phyloP scores from a whole-genome alignment of 2,113 vertebrate genomes.

The Phaethon lepturus region DNA sequence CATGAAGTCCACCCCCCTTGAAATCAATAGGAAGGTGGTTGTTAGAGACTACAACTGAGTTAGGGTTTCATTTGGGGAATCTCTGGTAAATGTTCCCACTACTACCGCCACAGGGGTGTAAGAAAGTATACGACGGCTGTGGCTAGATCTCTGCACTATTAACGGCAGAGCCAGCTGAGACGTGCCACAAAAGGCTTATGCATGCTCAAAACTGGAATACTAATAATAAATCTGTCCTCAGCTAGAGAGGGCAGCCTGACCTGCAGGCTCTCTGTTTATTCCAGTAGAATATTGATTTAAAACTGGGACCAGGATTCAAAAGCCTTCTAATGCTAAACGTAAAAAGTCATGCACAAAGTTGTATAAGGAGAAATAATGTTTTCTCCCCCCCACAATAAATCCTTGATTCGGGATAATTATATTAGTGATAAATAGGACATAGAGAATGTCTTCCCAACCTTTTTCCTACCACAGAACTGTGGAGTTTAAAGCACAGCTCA shows the following conservation, averaged over 20 bases:
- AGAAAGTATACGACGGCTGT: rapidly evolving
- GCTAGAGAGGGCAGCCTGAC: neutral
- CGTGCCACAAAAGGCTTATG: neutral
- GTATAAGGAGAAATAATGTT: neutral
- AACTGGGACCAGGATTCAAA: neutral
- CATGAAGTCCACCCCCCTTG: neutral
- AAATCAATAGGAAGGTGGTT: slow-evolving; percentile 1
- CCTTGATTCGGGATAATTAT: neutral
- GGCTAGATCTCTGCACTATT: neutral
- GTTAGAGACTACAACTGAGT: neutral
- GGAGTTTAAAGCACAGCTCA: neutral
- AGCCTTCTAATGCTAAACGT: neutral
- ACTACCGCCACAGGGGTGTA: neutral
- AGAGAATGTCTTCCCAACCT: neutral
- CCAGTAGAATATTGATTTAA: neutral
- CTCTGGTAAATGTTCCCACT: neutral
- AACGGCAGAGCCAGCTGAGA: neutral
- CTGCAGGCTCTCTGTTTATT: neutral
- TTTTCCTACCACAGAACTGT: neutral
- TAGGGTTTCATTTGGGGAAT: neutral
- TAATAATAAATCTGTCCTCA: neutral
- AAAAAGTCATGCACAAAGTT: neutral
- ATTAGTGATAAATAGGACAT: neutral
- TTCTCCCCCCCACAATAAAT: neutral
- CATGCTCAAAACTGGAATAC: neutral